Evolutionary conservation across 2,797 vertebrate genomes (phyloP), one percentile per base, ranked within the genome.

Genomic region (Fratercula arctica): DNA sequence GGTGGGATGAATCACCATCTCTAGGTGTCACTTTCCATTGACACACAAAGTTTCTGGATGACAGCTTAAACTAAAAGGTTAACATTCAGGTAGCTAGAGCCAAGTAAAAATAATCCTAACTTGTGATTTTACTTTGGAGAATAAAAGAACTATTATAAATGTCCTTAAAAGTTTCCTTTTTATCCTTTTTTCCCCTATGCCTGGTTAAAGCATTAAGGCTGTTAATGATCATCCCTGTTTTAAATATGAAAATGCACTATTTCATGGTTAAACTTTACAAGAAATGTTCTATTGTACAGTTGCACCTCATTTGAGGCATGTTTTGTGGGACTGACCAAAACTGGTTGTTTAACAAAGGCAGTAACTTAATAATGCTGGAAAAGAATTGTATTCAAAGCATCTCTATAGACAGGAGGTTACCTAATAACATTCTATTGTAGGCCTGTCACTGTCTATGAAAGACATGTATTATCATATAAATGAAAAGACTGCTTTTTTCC

Each of bases 391-490:
- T 96, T 96, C 89, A 92, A 95, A 96, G 92, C 31, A 90, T 87
- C 75, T 89, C 91, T 95, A 70, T 35, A 90, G 91, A 85, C 81
- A 92, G 87, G 37, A 93, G 75, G 89, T 91, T 95, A 94, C 89
- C 87, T 96, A 95, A 95, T 94, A 97, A 89, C 77, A 87, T 94
- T 87, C 90, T 83, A 57, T 93, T 94, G 90, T 90, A 83, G 84
- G 57, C 33, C 75, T 96, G 95, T 92, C 86, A 93, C 56, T 95
- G 78, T 85, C 86, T 90, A 50, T 94, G 92, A 94, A 96, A 95
- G 84, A 94, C 86, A 93, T 41, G 84, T 85, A 94, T 96, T 96
- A 93, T 92, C 93, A 96, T 96, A 96, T 93, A 95, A 95, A 96
- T 96, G 91, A 96, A 97, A 96, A 87, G 89, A 74, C 78, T 57